Percentiles rank a stretch among this genome's conserved stretches.
These are phyloP conservation scores for Clostera curtula DNA, from an alignment of 2,888 invertebrate species.

Conservation along the genomic window DNA sequence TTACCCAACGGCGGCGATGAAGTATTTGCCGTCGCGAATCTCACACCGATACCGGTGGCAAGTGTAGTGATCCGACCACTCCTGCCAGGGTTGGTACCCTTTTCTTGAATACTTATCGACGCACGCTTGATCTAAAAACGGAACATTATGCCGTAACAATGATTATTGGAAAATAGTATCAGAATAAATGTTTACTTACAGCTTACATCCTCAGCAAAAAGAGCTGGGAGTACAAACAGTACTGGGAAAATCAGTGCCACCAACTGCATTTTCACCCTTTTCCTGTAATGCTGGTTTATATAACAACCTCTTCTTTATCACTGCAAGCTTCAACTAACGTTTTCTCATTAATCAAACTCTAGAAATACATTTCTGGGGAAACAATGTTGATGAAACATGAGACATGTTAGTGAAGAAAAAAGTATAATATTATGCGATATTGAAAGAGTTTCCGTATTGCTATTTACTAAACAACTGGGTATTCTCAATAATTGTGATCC, in stretches of 20 bases:
- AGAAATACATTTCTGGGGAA: conserved; percentile 44
- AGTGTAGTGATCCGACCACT: conserved; percentile 69
- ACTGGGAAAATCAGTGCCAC: conserved; percentile 32
- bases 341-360: conserved; percentile 16
- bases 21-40: conserved; percentile 66
- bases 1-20: conserved; percentile 68
- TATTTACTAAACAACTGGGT: conserved; percentile 37
- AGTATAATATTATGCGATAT: conserved; percentile 47
- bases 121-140: conserved; percentile 57
- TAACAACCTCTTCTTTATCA: conserved; percentile 6
- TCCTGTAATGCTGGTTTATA: conserved; percentile 4
- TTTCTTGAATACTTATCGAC: conserved; percentile 70
- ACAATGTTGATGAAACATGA: conserved; percentile 57
- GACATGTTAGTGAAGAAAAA: conserved; percentile 30
- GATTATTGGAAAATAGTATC: not conserved
- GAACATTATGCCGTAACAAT: not conserved
- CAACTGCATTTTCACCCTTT: conserved; percentile 38
- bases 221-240: conserved; percentile 33
- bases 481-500: conserved; percentile 8
- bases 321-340: conserved; percentile 12
- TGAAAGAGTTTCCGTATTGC: conserved; percentile 29
- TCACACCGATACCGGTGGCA: conserved; percentile 66
- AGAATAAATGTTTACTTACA: conserved; percentile 41
- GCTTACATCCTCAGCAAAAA: conserved; percentile 56
- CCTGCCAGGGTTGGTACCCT: conserved; percentile 69